Evolutionary conservation across 1,140 invertebrate genomes (phyloP), one percentile per base, ranked within the genome.

Genomic region (Drosophila obscura): DNA sequence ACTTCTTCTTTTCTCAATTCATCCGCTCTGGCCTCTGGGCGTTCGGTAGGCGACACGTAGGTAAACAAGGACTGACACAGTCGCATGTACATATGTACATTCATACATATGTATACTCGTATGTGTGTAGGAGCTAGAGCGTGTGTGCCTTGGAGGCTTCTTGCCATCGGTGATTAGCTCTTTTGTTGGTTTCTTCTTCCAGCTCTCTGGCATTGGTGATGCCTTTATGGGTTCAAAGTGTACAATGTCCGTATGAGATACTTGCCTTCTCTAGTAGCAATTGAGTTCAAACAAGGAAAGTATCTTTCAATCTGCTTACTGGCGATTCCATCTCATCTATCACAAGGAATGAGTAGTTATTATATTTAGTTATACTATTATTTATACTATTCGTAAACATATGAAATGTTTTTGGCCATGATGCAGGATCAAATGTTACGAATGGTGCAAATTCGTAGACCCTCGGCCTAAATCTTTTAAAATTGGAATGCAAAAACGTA

Each of bases 21-120:
- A 22, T 16, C 26, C 62, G 41, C 31, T 62, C 53, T 59, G 46
- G 65, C 58, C 61, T 63, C 66, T 63, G 61, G 60, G 68, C 76
- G 61, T 69, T 80, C 41, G 45, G 50, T 64, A 77, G 83, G 64
- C 73, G 66, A 73, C 67, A 66, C 52, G 63, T 77, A 64, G 71
- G 72, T 83, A 83, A 63, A 64, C 53, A 69, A 68, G 64, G 53
- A 43, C 43, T 63, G 49, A 52, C 39, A 49, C 46, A 24, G 35
- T 24, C 3, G 15, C 26, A 57, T 26, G 2, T 48, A 59, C 48
- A 43, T 24, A n/a, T 28, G 35, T 55, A 16, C 59, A 31, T 48
- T 43, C 35, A 31, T n/a, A 45, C 26, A 22, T 28, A 26, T 35
- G 4, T 13, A 5, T 13, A 4, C 4, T 5, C 13, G 35, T 39